Conservation (phyloP, 1,140 invertebrate genomes). For the Pseudomyrmex cubaensis region DNA sequence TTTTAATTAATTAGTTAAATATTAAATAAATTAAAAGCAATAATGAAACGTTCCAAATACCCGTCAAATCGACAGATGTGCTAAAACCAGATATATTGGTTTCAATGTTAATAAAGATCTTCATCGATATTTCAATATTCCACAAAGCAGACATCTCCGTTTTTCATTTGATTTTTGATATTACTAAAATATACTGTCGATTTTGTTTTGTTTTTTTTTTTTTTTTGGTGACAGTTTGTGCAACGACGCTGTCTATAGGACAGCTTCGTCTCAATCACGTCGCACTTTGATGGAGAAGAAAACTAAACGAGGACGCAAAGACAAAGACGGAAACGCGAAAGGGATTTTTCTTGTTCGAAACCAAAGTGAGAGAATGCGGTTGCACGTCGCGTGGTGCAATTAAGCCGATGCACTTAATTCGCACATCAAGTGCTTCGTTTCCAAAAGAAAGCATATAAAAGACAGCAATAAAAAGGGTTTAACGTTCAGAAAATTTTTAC, state of each 20-base stretch:
- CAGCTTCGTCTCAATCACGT: not conserved
- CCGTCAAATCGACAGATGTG: no score
- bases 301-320: not conserved
- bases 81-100: no score
- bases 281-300: not conserved
- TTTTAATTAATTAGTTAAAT: no score
- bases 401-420: conserved; percentile 20
- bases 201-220: no score
- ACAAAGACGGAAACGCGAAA: not conserved
- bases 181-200: not conserved
- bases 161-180: no score
- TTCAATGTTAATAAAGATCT: no score
- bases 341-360: not conserved
- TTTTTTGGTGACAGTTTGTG: not conserved
- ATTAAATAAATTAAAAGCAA: no score
- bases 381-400: conserved; percentile 1
- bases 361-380: not conserved
- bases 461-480: not conserved
- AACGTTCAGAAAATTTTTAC: conserved; percentile 3
- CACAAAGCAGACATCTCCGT: no score
- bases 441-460: not conserved
- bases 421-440: conserved; percentile 23
- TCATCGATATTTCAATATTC: no score
- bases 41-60: no score
- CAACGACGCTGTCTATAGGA: not conserved